Percentiles rank a stretch among this genome's conserved stretches.
Evolutionary conservation across 2,797 vertebrate genomes (phyloP).

Genomic region (Podarcis lilfordi): DNA sequence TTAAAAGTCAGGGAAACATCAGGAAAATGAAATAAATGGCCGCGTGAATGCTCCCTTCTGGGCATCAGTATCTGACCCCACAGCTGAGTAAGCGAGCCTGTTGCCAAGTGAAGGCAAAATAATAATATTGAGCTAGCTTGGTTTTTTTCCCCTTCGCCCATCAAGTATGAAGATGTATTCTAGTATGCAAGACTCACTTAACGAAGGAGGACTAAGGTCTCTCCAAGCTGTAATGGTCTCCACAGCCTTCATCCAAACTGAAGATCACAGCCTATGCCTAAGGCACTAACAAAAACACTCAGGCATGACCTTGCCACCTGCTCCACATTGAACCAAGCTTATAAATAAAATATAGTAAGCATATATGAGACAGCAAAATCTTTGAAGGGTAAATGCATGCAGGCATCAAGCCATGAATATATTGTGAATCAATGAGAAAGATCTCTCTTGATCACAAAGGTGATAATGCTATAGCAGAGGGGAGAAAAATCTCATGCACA

Average conservation of each 20-base stretch:
- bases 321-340: constrained; percentile 59
- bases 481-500: constrained; percentile 30
- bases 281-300: constrained; percentile 64
- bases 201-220: constrained; percentile 31
- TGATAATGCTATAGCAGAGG: constrained; percentile 30
- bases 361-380: constrained; percentile 65
- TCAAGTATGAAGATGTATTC: constrained; percentile 23
- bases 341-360: constrained; percentile 72
- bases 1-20: too few relatives aligned
- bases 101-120: background rate
- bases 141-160: background rate
- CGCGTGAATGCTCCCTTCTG: background rate
- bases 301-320: constrained; percentile 71
- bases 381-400: constrained; percentile 61
- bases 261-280: constrained; percentile 61
- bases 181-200: constrained; percentile 35
- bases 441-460: constrained; percentile 52
- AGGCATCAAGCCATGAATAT: constrained; percentile 62
- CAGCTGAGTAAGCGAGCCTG: background rate
- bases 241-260: constrained; percentile 52
- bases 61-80: background rate
- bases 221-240: constrained; percentile 36
- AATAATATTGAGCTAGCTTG: background rate
- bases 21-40: too few relatives aligned
- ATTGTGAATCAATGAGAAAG: constrained; percentile 56